phyloP scores from a whole-genome alignment of 2,888 invertebrate species.

The Epistrophella euchroma region DNA sequence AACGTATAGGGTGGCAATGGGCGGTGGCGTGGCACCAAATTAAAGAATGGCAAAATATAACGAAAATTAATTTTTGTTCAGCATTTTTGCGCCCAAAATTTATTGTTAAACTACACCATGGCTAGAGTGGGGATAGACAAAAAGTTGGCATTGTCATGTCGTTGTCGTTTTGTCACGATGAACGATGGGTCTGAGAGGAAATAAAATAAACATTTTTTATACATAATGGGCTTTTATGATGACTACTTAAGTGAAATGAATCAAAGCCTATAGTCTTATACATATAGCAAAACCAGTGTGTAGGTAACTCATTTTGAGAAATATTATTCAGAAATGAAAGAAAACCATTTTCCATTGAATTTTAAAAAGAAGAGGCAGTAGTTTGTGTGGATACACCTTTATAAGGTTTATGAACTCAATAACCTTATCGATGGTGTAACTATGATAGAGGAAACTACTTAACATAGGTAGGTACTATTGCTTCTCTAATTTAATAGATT shows the following conservation, averaged over 20 bases:
- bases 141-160: constrained; percentile 31
- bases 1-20: background rate
- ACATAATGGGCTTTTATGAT: constrained; percentile 39
- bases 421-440: constrained; percentile 21
- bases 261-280: background rate
- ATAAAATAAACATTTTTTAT: constrained; percentile 26
- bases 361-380: background rate
- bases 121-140: background rate
- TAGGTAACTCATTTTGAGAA: constrained; percentile 5
- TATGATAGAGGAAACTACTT: constrained; percentile 34
- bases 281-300: background rate
- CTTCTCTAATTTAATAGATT: background rate
- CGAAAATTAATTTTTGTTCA: constrained; percentile 24
- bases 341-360: background rate
- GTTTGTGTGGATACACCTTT: background rate
- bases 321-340: constrained; percentile 12
- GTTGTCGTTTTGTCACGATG: constrained; percentile 6
- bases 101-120: constrained; percentile 25
- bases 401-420: constrained; percentile 27
- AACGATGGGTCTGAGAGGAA: constrained; percentile 38
- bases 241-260: constrained; percentile 28
- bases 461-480: too few relatives aligned
- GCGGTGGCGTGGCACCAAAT: constrained; percentile 19
- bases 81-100: constrained; percentile 35
- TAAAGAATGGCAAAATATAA: constrained; percentile 30